These are phyloP conservation scores for Carduelis carduelis DNA, from an alignment of 2,797 vertebrate genomes.

Conservation along the genomic window DNA sequence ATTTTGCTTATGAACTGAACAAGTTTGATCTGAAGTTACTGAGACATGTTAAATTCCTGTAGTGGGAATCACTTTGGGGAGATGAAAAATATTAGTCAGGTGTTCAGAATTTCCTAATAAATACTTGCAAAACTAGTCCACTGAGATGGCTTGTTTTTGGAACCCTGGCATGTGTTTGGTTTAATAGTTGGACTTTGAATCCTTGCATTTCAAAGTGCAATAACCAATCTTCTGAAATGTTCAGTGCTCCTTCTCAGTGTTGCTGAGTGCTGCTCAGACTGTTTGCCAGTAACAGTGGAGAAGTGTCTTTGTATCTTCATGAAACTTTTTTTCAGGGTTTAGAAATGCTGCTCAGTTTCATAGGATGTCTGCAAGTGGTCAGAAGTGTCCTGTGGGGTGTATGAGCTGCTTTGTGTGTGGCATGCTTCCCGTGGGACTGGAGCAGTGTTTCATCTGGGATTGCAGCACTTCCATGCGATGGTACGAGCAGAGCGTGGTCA, in stretches of 20 bases:
- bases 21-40: not conserved
- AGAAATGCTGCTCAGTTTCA: not conserved
- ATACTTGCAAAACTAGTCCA: not conserved
- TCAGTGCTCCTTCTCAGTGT: not conserved
- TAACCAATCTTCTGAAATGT: not conserved
- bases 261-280: not conserved
- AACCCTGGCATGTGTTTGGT: not conserved
- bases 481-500: not conserved
- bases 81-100: not conserved
- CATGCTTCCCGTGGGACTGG: not conserved
- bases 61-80: not conserved
- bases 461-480: rapidly evolving
- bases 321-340: not conserved
- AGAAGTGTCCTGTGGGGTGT: not conserved
- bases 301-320: not conserved
- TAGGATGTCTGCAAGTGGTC: not conserved
- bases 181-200: not conserved
- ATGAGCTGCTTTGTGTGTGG: not conserved
- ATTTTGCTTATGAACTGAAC: not conserved
- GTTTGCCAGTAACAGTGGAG: not conserved
- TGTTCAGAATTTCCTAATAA: not conserved
- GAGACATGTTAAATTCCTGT: not conserved
- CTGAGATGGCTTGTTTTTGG: not conserved
- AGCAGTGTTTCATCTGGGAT: not conserved
- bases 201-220: not conserved